Evolutionary conservation across 1,140 invertebrate genomes (phyloP).

Genomic region (Achatina immaculata): DNA sequence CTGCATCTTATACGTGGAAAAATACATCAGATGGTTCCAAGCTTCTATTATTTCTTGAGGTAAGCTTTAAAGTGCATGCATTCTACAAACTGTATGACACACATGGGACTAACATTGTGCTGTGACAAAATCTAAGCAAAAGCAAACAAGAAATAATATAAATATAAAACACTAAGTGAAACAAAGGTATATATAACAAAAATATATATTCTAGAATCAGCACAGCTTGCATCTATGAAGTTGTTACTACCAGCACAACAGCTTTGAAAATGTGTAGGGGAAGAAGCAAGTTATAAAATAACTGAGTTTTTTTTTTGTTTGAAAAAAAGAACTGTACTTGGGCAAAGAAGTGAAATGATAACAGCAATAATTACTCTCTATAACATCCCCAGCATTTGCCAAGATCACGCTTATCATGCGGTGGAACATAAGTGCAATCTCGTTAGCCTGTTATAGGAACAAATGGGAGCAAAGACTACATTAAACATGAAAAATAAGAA

Average conservation of each 20-base stretch:
- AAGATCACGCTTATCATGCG: slow-evolving; percentile 76
- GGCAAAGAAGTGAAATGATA: background rate
- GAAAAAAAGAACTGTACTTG: slow-evolving; percentile 22
- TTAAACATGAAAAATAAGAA: slow-evolving; percentile 38
- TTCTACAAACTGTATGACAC: no score
- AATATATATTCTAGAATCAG: no score
- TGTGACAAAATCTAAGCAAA: no score
- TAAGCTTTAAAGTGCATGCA: no score
- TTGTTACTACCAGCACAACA: background rate
- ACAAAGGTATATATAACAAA: no score
- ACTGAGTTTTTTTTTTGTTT: no score
- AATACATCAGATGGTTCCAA: no score
- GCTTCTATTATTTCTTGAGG: no score
- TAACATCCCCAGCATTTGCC: slow-evolving; percentile 44
- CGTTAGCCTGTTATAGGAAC: slow-evolving; percentile 72
- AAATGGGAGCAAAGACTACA: slow-evolving; percentile 43
- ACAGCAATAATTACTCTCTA: slow-evolving; percentile 39
- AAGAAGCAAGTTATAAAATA: slow-evolving; percentile 26
- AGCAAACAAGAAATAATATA: no score
- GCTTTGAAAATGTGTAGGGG: background rate
- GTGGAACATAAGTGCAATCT: slow-evolving; percentile 76
- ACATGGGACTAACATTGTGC: no score
- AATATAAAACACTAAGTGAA: no score
- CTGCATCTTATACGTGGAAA: no score
- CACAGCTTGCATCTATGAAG: background rate